Evolutionary conservation across 2,113 vertebrate genomes (phyloP), one percentile per base, ranked within the genome.

Genomic region (Gadus chalcogrammus): DNA sequence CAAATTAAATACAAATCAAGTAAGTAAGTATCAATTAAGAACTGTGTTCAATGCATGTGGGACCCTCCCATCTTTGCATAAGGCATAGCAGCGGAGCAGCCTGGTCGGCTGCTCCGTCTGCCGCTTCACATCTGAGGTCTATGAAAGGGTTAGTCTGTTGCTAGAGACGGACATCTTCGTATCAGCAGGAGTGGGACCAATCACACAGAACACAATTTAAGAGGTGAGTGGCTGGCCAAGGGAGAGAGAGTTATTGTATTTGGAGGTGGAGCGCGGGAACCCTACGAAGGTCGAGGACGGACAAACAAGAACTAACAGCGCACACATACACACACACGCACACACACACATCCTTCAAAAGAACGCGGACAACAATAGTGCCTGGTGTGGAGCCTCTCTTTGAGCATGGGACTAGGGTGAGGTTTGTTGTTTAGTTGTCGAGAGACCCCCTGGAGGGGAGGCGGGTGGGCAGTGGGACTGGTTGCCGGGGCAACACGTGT

Each of bases 1-100:
- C 60, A 85, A 88, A 90, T 90, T 88, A 88, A 92, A 91, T 91
- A 87, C 80, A 88, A 88, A 87, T 89, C 84, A 88, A 85, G 82
- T 90, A 78, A 76, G 71, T 71, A 79, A 42, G 42, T 48, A 48
- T 48, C 42, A 82, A 81, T 88, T 74, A 76, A 89, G 74, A 91
- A 75, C 78, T 80, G 82, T 79, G 74, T 75, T 87, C 85, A 79
- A 84, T 82, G 87, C 90, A 90, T 89, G 84, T 73, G 52, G 52
- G 72, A 65, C 72, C 76, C 86, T 85, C 87, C 66, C 35, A n/a
- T 58, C 79, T 88, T 91, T 92, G 89, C 90, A 88, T 89, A 91
- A 93, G 91, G 90, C 88, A 80, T 88, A 80, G 84, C 84, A 81
- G 90, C 86, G 80, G 84, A 70, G 76, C 70, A 77, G 75, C 85